phyloP scores from a whole-genome alignment of 2,888 invertebrate genomes.

The Ormia ochracea region DNA sequence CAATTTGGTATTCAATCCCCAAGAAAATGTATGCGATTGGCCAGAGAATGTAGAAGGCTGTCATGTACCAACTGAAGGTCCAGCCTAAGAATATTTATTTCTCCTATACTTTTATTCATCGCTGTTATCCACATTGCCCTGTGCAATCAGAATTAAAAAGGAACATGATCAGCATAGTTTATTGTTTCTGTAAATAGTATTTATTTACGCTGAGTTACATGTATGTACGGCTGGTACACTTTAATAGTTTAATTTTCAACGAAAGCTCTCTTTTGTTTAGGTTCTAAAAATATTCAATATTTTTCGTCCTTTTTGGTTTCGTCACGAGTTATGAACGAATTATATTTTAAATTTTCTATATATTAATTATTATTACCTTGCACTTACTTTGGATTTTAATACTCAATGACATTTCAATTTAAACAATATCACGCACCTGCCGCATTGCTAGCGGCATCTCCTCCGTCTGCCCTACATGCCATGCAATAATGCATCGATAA shows the following conservation, averaged over 20 bases:
- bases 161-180: conserved; percentile 21
- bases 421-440: background rate
- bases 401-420: conserved; percentile 8
- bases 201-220: conserved; percentile 33
- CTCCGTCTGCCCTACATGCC: background rate
- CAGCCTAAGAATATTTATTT: conserved; percentile 70
- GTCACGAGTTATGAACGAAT: background rate
- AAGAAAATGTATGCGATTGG: conserved; percentile 97
- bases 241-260: conserved; percentile 14
- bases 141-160: conserved; percentile 26
- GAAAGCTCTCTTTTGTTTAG: background rate
- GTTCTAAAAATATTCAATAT: background rate
- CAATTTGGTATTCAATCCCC: conserved; percentile 93
- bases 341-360: background rate
- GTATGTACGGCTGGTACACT: background rate
- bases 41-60: conserved; percentile 96
- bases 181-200: conserved; percentile 40
- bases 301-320: background rate
- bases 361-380: background rate
- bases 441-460: background rate
- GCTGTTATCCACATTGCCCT: conserved; percentile 21
- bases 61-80: conserved; percentile 83
- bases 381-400: conserved; percentile 10
- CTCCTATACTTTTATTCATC: conserved; percentile 15
- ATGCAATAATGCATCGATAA: background rate